Evolutionary conservation across 2,113 vertebrate genomes (phyloP).

Genomic region (Podarcis raffonei): DNA sequence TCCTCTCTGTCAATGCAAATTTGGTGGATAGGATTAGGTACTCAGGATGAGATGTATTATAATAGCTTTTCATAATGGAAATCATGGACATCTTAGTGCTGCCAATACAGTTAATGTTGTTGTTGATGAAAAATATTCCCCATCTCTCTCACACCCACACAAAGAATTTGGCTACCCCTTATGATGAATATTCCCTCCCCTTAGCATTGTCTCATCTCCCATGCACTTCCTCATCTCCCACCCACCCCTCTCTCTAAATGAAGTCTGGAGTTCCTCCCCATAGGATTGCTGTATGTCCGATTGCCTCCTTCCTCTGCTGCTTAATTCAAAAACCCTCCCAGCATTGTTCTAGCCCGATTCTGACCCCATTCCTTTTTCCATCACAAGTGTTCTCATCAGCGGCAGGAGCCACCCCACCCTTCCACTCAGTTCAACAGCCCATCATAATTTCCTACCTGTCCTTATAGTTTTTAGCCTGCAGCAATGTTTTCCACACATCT

Average conservation of each 20-base stretch:
- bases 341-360: slow-evolving; percentile 55
- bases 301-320: slow-evolving; percentile 12
- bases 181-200: slow-evolving; percentile 40
- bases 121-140: slow-evolving; percentile 57
- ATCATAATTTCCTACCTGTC: slow-evolving; percentile 34
- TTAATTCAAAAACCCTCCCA: slow-evolving; percentile 51
- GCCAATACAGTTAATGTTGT: slow-evolving; percentile 65
- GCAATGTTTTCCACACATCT: slow-evolving; percentile 38
- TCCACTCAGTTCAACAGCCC: slow-evolving; percentile 11
- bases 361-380: slow-evolving; percentile 38
- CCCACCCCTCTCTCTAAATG: slow-evolving; percentile 45
- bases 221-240: slow-evolving; percentile 58
- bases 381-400: slow-evolving; percentile 19
- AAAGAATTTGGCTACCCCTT: slow-evolving; percentile 46
- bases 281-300: slow-evolving; percentile 35
- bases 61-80: slow-evolving; percentile 28
- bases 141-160: slow-evolving; percentile 60
- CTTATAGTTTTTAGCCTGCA: not conserved
- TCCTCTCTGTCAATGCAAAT: slow-evolving; percentile 30
- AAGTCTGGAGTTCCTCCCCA: slow-evolving; percentile 38
- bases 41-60: slow-evolving; percentile 31
- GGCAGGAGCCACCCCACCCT: slow-evolving; percentile 37
- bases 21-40: slow-evolving; percentile 22
- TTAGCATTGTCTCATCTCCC: slow-evolving; percentile 69
- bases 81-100: slow-evolving; percentile 28